A percentile compares a stretch with the other conserved stretches of the same genome.
phyloP scores from a whole-genome alignment of 1,140 invertebrate genomes.

The Archivesica marissinica region DNA sequence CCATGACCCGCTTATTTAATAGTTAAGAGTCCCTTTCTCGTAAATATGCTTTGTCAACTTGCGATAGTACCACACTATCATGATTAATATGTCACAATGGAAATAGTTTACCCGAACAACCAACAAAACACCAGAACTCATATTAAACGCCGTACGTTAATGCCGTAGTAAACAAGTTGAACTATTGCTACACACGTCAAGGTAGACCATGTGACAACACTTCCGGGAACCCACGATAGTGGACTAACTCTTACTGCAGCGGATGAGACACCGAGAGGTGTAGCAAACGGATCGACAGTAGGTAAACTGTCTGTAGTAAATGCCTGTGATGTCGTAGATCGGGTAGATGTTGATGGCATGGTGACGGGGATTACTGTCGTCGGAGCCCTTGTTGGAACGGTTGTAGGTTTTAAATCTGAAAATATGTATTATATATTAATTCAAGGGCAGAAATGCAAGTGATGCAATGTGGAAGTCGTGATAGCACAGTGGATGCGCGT shows the following conservation, averaged over 20 bases:
- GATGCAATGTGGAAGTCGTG: neutral
- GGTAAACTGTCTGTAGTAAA: neutral
- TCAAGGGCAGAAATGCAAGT: too few relatives aligned
- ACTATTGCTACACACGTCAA: neutral
- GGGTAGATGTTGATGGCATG: neutral
- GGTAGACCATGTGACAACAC: too few relatives aligned
- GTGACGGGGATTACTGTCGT: neutral
- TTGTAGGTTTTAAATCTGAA: neutral
- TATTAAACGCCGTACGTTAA: neutral
- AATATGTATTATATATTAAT: neutral
- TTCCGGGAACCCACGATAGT: neutral
- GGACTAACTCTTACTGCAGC: neutral
- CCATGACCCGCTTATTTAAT: too few relatives aligned
- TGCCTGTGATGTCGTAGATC: neutral
- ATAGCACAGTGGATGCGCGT: neutral
- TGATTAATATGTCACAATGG: too few relatives aligned
- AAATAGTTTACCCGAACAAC: too few relatives aligned
- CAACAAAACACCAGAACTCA: too few relatives aligned
- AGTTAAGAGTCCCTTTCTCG: too few relatives aligned
- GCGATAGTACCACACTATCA: too few relatives aligned
- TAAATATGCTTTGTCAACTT: too few relatives aligned
- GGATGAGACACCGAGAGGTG: slow-evolving; percentile 14
- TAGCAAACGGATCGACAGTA: slow-evolving; percentile 22
- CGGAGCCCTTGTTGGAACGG: neutral
- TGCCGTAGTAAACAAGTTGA: neutral